These are phyloP conservation scores for Lophotriccus pileatus DNA, from an alignment of 2,797 vertebrate species.

Conservation along the genomic window DNA sequence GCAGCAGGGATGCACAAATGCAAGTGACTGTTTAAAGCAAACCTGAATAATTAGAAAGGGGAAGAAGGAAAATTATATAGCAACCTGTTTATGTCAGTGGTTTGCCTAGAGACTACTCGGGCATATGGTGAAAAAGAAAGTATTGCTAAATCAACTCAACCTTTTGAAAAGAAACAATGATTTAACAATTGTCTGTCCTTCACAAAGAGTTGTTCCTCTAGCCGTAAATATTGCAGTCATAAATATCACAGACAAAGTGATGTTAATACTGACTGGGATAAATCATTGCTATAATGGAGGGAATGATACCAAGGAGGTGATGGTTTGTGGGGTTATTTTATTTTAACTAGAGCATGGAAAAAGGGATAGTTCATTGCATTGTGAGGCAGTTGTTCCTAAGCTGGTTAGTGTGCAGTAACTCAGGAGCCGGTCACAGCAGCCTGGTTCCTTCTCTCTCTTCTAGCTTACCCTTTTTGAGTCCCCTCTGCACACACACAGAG, in stretches of 20 bases:
- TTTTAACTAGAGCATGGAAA: not conserved
- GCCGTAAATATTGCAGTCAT: not conserved
- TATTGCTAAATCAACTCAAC: not conserved
- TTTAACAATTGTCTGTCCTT: not conserved
- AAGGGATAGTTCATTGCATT: not conserved
- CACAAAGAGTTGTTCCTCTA: not conserved
- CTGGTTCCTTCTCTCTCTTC: not conserved
- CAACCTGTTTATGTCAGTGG: slow-evolving; percentile 51
- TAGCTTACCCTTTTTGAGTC: not conserved
- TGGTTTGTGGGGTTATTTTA: not conserved
- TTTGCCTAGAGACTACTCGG: not conserved
- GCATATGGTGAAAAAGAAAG: slow-evolving; percentile 33
- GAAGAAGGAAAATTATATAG: slow-evolving; percentile 46
- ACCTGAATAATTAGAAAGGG: slow-evolving; percentile 55
- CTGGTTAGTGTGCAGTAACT: not conserved
- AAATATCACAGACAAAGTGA: not conserved
- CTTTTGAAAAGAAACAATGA: not conserved
- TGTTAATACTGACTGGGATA: not conserved
- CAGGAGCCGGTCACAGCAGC: not conserved
- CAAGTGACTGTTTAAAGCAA: slow-evolving; percentile 21
- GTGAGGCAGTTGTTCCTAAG: not conserved
- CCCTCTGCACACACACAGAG: not conserved
- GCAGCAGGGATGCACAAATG: not conserved
- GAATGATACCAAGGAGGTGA: not conserved
- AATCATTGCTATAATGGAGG: not conserved